phyloP scores from a whole-genome alignment of 2,113 vertebrate species.

The Condylura cristata region DNA sequence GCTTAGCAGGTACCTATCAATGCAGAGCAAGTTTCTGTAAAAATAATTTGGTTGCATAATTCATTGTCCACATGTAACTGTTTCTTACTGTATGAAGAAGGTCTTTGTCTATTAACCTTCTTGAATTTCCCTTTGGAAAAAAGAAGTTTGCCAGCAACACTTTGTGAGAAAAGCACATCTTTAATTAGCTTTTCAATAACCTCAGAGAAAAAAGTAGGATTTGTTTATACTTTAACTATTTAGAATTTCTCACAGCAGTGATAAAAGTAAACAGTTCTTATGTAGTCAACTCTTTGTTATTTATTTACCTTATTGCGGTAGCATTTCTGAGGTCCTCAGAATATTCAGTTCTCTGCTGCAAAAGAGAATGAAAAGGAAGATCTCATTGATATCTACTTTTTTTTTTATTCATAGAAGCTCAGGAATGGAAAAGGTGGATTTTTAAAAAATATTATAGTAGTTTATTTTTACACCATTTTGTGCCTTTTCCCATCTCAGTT shows the following conservation, averaged over 20 bases:
- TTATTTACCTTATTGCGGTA: background rate
- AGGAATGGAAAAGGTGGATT: background rate
- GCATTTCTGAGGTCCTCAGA: constrained; percentile 3
- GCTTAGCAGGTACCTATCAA: background rate
- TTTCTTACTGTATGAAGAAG: constrained; percentile 9
- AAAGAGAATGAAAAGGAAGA: constrained; percentile 3
- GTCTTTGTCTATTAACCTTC: constrained; percentile 73
- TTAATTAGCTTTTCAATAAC: constrained; percentile 69
- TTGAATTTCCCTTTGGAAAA: constrained; percentile 56
- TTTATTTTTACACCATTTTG: too few species aligned
- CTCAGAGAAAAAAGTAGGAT: background rate
- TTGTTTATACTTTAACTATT: constrained; percentile 52
- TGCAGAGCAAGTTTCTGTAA: constrained; percentile 42
- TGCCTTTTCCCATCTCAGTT: too few species aligned
- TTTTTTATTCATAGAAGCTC: background rate
- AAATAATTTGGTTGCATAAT: constrained; percentile 55
- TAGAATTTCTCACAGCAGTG: constrained; percentile 29
- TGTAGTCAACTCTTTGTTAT: constrained; percentile 4
- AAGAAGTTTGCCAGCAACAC: constrained; percentile 16
- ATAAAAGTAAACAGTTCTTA: constrained; percentile 43
- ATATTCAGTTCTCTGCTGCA: background rate
- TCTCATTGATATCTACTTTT: background rate
- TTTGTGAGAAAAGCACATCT: constrained; percentile 38
- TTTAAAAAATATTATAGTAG: too few species aligned
- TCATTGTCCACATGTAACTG: constrained; percentile 54